Evolutionary conservation across 1,140 invertebrate species (phyloP), one percentile per base, ranked within the genome.

Genomic region (Diorhabda sublineata): DNA sequence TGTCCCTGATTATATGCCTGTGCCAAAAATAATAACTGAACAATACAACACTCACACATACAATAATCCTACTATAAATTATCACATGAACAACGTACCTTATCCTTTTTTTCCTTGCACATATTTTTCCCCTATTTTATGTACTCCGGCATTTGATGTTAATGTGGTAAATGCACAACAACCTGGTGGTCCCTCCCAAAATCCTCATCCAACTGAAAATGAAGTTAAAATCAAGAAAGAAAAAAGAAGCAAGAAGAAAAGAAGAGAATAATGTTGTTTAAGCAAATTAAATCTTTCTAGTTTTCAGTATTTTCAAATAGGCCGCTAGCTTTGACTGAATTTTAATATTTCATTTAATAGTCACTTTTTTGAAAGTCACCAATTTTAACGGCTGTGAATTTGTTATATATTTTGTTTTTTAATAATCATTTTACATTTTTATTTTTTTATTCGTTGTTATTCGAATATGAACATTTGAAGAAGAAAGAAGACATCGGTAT

Each of bases 1-100:
- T 43, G 61, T 58, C 3, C 5, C 70, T 41, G 61, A 62, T 43
- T 45, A 73, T 52, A 71, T 42, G 58, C 69, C 65, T 8, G 11
- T 4, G 7, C 61, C 59, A 43, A 62, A 58, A 44, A 73, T 74
- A 7, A 64, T 76, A 42, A 74, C 71, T 42, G 75, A 74, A 57
- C 71, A 76, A 56, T 74, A 70, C 64, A 76, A 76, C 69, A 76
- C 74, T 69, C 74, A 76, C 65, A 76, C 73, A 43, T 75, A 74
- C 67, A 73, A 76, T 60, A 76, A 74, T 66, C 73, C 75, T 2
- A 76, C 75, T 9, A 76, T 76, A 59, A 76, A 76, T 67, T 76
- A 76, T 69, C 75, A 76, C 66, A 74, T 76, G 71, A 74, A 76
- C 64, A 74, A 76, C 58, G 70, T 74, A 5, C 73, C 73, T n/a